These are phyloP conservation scores for Alligator mississippiensis DNA, from an alignment of 2,113 vertebrate species.

Conservation along the genomic window DNA sequence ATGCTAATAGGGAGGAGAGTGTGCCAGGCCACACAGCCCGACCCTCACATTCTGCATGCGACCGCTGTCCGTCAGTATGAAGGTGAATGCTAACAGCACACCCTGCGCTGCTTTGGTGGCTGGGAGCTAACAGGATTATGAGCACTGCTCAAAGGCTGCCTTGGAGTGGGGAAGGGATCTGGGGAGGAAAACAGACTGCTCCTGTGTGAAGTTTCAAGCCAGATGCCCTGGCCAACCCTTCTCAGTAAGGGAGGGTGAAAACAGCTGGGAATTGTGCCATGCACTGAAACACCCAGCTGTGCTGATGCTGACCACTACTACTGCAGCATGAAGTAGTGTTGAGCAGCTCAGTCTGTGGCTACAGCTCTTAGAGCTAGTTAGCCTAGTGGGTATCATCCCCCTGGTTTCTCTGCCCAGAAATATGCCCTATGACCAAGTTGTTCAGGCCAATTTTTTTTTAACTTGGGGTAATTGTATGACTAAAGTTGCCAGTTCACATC, in stretches of 20 bases:
- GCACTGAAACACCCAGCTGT: not conserved
- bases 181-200: not conserved
- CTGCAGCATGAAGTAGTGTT: not conserved
- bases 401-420: not conserved
- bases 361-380: not conserved
- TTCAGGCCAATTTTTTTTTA: not conserved
- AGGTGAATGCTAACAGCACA: accelerated
- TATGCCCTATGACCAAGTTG: not conserved
- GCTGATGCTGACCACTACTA: not conserved
- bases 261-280: not conserved
- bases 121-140: not conserved
- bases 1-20: not conserved
- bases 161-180: not conserved
- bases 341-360: not conserved
- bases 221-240: not conserved
- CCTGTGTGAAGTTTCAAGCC: accelerated
- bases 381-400: accelerated
- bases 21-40: not conserved
- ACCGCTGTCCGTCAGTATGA: not conserved
- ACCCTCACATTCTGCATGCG: not conserved
- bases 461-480: not conserved
- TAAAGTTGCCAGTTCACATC: not conserved
- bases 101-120: not conserved
- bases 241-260: not conserved
- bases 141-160: not conserved